Evolutionary conservation across 92 coral and sea anemone genomes (phyloP).

Genomic region (Bergia puertoricense): DNA sequence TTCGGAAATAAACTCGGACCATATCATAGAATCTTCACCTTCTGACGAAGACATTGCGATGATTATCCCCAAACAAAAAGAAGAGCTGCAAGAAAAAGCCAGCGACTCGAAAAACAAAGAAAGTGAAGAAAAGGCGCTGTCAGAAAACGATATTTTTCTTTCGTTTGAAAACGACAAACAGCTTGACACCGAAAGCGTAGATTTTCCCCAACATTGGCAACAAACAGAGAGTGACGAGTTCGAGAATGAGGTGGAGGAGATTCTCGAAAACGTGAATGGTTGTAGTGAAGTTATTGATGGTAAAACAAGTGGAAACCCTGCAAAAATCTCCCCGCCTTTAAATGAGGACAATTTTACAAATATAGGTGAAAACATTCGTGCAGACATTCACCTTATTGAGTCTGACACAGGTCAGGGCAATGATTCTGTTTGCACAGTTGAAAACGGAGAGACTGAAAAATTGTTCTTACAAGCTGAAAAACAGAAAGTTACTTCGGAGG

Average conservation of each 20-base stretch:
- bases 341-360: neutral
- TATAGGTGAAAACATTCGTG: neutral
- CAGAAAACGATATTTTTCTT: neutral
- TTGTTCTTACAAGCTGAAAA: neutral
- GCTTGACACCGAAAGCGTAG: conserved; percentile 1
- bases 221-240: conserved; percentile 23
- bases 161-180: neutral
- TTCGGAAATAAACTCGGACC: neutral
- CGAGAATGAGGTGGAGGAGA: conserved; percentile 32
- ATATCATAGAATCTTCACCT: neutral
- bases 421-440: neutral
- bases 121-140: neutral
- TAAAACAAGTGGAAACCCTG: neutral
- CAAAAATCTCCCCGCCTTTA: neutral
- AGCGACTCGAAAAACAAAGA: neutral
- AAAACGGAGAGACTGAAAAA: neutral
- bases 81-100: conserved; percentile 5
- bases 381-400: neutral
- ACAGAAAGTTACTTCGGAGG: neutral
- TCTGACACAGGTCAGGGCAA: conserved; percentile 2
- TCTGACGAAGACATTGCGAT: neutral
- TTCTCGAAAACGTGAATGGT: conserved; percentile 23
- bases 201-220: neutral
- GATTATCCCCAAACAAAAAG: neutral
- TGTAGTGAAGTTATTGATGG: neutral